Percentiles rank a stretch among this genome's conserved stretches.
Conservation (phyloP, 2,797 vertebrate species). For the Hafferia zeledoni region DNA sequence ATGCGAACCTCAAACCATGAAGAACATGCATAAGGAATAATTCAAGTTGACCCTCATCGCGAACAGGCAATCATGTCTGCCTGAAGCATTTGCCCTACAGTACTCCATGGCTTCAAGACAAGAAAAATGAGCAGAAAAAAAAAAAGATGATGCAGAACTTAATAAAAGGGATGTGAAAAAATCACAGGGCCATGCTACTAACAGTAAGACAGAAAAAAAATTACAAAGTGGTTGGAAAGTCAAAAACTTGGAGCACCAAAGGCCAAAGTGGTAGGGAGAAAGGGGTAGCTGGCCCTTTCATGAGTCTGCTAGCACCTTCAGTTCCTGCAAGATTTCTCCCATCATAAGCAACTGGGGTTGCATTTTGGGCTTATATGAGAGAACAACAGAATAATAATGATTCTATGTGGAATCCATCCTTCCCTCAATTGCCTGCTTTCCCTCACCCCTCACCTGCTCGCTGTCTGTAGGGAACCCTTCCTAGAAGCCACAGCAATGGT, state of each 20-base stretch:
- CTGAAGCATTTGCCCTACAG: background rate
- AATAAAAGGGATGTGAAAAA: background rate
- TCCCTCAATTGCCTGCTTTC: background rate
- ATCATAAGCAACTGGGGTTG: background rate
- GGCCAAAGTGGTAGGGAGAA: background rate
- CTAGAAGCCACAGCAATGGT: background rate
- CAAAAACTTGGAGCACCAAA: background rate
- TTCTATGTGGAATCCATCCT: background rate
- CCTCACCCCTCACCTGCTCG: background rate
- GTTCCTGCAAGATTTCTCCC: background rate
- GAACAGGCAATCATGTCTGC: background rate
- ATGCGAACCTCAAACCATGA: background rate
- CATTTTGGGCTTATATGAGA: background rate
- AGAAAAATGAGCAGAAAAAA: background rate
- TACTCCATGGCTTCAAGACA: background rate
- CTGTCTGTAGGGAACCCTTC: background rate
- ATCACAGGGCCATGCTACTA: background rate
- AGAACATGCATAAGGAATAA: background rate
- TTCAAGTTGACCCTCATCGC: background rate
- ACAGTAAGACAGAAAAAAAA: background rate
- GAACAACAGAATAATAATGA: background rate
- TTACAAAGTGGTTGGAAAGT: fast-evolving
- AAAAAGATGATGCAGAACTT: background rate
- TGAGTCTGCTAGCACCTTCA: fast-evolving
- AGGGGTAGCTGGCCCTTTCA: background rate